Percentiles rank a stretch among this genome's conserved stretches.
Evolutionary conservation across 2,113 vertebrate species (phyloP).

Genomic region (Neopipo cinnamomea): DNA sequence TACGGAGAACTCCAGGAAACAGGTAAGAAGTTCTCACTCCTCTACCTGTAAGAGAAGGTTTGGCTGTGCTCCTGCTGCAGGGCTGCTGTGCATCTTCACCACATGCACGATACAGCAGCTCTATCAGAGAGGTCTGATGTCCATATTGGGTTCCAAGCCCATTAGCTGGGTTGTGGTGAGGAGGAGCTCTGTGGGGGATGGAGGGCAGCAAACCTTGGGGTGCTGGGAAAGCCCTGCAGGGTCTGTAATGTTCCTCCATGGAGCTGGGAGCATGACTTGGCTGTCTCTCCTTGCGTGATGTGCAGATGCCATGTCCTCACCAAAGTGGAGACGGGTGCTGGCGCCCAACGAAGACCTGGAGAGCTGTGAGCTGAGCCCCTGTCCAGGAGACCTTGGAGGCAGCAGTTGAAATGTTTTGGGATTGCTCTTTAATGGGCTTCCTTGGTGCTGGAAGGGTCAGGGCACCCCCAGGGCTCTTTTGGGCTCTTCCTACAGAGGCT

Average conservation of each 20-base stretch:
- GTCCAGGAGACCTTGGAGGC: neutral
- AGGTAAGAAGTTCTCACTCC: neutral
- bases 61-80: neutral
- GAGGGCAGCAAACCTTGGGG: neutral
- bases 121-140: neutral
- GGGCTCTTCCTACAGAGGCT: neutral
- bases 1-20: fast-evolving
- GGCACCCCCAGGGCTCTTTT: neutral
- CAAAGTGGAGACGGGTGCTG: neutral
- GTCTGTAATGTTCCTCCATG: fast-evolving
- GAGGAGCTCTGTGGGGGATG: neutral
- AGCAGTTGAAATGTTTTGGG: neutral
- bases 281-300: neutral
- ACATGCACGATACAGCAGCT: fast-evolving
- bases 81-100: neutral
- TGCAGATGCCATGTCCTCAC: neutral
- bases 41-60: neutral
- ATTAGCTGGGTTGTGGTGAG: fast-evolving
- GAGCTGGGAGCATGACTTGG: neutral
- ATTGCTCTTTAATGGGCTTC: neutral
- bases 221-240: neutral
- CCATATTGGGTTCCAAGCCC: fast-evolving
- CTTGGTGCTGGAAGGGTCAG: neutral
- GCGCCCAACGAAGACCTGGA: neutral
- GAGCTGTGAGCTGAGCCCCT: neutral